These are phyloP conservation scores for Patella depressa DNA, from an alignment of 2,888 invertebrate genomes.

Conservation along the genomic window DNA sequence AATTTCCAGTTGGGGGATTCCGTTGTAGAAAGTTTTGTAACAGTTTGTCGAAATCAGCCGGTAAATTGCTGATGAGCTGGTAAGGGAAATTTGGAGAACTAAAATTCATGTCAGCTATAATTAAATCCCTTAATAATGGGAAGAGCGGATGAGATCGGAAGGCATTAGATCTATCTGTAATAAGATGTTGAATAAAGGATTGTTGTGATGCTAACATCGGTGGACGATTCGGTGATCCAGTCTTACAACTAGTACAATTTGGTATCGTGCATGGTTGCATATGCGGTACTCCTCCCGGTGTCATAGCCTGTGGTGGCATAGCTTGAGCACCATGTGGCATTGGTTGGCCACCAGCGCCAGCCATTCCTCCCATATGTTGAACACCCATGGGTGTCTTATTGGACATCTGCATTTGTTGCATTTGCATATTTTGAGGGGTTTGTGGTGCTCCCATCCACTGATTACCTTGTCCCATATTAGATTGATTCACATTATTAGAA, in stretches of 20 bases:
- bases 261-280: conserved; percentile 47
- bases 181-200: conserved; percentile 67
- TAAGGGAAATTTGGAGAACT: conserved; percentile 68
- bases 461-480: conserved; percentile 15
- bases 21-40: conserved; percentile 68
- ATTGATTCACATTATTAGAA: conserved; percentile 6
- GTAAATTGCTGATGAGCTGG: conserved; percentile 67
- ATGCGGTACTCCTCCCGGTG: conserved; percentile 18
- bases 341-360: conserved; percentile 14
- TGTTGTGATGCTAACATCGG: conserved; percentile 65
- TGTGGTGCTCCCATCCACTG: conserved; percentile 12
- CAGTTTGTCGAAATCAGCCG: conserved; percentile 67
- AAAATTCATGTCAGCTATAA: conserved; percentile 71
- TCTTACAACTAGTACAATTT: conserved; percentile 60
- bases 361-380: conserved; percentile 20
- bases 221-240: conserved; percentile 49
- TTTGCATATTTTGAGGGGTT: conserved; percentile 29
- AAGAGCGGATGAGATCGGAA: conserved; percentile 70
- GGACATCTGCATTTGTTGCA: conserved; percentile 33
- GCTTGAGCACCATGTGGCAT: conserved; percentile 6
- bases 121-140: conserved; percentile 68
- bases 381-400: background rate
- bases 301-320: conserved; percentile 11
- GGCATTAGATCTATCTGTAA: conserved; percentile 66
- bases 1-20: conserved; percentile 64